Evolutionary conservation across 2,113 vertebrate genomes (phyloP).

Genomic region (Chlorodrepanis virens): DNA sequence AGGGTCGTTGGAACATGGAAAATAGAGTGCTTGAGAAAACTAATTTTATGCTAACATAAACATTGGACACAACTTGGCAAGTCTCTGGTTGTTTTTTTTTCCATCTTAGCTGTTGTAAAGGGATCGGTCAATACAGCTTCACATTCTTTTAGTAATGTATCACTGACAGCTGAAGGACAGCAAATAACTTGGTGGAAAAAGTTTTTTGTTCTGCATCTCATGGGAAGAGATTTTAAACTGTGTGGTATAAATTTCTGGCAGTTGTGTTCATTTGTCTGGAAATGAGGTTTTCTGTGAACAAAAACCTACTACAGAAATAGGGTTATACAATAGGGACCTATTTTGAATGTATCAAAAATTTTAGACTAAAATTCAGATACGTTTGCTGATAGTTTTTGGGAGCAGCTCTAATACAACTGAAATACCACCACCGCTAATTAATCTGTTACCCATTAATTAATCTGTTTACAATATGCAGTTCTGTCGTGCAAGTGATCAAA

Average conservation of each 20-base stretch:
- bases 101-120: neutral
- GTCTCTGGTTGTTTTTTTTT: neutral
- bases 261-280: neutral
- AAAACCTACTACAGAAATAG: neutral
- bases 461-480: neutral
- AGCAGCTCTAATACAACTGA: neutral
- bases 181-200: neutral
- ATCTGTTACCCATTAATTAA: neutral
- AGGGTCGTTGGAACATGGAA: neutral
- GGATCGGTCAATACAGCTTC: neutral
- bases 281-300: neutral
- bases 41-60: conserved; percentile 16
- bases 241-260: neutral
- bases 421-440: neutral
- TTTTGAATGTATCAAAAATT: neutral
- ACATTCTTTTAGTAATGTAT: neutral
- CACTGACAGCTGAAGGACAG: neutral
- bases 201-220: neutral
- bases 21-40: conserved; percentile 17
- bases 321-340: neutral
- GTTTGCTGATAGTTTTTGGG: neutral
- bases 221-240: neutral
- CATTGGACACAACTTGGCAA: conserved; percentile 7
- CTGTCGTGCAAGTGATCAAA: neutral
- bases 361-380: neutral